phyloP scores from a whole-genome alignment of 2,888 invertebrate genomes.

The Plusia festucae region DNA sequence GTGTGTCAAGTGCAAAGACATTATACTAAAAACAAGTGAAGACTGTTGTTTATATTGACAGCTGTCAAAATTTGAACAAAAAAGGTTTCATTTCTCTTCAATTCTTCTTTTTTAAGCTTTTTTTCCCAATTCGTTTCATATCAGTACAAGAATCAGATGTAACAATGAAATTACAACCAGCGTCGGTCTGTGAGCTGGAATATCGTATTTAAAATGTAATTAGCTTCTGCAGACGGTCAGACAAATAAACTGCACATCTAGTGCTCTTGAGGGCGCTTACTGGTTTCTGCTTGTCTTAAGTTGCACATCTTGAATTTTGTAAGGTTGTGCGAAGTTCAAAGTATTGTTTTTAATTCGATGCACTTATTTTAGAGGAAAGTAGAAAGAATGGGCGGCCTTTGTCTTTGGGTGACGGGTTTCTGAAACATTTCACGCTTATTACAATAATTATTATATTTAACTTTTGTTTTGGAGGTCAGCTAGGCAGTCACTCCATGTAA shows the following conservation, averaged over 20 bases:
- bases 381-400: too few relatives aligned
- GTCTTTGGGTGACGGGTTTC: too few relatives aligned
- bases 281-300: neutral
- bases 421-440: too few relatives aligned
- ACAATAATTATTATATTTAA: too few relatives aligned
- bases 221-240: conserved; percentile 18
- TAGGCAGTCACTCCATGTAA: too few relatives aligned
- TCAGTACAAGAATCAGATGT: neutral
- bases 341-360: too few relatives aligned
- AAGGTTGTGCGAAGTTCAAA: neutral
- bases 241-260: conserved; percentile 31
- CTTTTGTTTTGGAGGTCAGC: too few relatives aligned
- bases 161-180: conserved; percentile 13
- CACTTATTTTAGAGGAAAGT: too few relatives aligned
- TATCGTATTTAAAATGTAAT: conserved; percentile 28
- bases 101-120: neutral
- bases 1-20: too few relatives aligned
- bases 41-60: neutral
- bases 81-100: neutral
- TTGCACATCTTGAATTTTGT: neutral
- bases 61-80: neutral
- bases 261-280: conserved; percentile 19
- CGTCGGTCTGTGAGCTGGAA: conserved; percentile 13
- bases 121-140: neutral
- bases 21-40: too few relatives aligned